Conservation (phyloP, 2,797 vertebrate species). For the Buphagus erythrorhynchus region DNA sequence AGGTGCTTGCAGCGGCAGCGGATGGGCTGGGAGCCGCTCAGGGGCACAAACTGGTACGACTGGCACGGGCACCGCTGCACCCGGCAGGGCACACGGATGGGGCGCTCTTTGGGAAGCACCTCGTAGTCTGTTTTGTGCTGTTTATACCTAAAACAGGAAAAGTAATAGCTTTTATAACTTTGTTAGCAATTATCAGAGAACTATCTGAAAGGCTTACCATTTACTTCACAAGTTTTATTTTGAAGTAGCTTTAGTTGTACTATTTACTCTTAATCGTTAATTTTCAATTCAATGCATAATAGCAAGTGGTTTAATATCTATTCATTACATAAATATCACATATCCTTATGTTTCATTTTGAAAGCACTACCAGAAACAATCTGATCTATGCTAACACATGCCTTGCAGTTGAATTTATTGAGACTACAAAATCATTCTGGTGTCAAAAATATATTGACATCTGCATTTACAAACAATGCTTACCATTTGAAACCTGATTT, state of each 20-base stretch:
- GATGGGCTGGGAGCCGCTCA: slow-evolving; percentile 78
- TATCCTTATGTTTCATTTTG: background rate
- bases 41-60: slow-evolving; percentile 82
- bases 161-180: background rate
- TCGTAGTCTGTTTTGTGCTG: slow-evolving; percentile 90
- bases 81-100: slow-evolving; percentile 82
- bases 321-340: background rate
- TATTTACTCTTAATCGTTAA: background rate
- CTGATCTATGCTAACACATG: background rate
- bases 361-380: background rate
- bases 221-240: background rate
- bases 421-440: background rate
- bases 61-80: slow-evolving; percentile 80
- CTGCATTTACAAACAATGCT: background rate
- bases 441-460: background rate
- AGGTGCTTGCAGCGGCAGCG: slow-evolving; percentile 92
- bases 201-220: background rate
- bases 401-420: background rate
- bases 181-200: background rate
- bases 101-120: slow-evolving; percentile 80
- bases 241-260: background rate
- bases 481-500: background rate
- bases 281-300: background rate
- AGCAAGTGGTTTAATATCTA: background rate
- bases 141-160: slow-evolving; percentile 83